Percentiles rank a stretch among this genome's conserved stretches.
phyloP scores from a whole-genome alignment of 2,113 vertebrate genomes.

The Mobula birostris region DNA sequence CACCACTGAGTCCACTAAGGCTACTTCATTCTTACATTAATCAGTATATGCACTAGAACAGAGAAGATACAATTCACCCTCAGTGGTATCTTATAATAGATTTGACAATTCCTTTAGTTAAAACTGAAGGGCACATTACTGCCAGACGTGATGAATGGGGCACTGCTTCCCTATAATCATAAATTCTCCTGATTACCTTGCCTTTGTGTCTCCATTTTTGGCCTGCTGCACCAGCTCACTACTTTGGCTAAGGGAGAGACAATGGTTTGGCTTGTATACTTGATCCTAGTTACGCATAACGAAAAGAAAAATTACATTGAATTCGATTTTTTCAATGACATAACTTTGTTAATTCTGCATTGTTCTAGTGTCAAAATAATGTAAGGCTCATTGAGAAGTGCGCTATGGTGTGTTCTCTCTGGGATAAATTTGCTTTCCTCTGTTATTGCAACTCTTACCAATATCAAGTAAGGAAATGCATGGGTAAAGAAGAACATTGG shows the following conservation, averaged over 20 bases:
- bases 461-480: not conserved
- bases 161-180: not conserved
- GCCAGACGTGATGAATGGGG: not conserved
- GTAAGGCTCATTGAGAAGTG: not conserved
- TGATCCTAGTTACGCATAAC: not conserved
- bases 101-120: not conserved
- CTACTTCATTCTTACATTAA: not conserved
- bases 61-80: not conserved
- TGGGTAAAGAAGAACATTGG: conserved; percentile 24
- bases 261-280: not conserved
- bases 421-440: not conserved
- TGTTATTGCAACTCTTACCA: not conserved
- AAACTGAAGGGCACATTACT: not conserved
- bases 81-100: not conserved
- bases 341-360: not conserved
- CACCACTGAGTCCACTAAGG: not conserved
- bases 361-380: not conserved
- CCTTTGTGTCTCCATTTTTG: not conserved
- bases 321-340: not conserved
- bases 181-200: not conserved
- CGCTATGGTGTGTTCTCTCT: not conserved
- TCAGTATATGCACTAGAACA: not conserved
- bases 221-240: not conserved
- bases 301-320: not conserved
- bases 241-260: not conserved